Base-by-base conservation (phyloP, 2,113 vertebrate genomes). In the Odontophorus gujanensis region DNA sequence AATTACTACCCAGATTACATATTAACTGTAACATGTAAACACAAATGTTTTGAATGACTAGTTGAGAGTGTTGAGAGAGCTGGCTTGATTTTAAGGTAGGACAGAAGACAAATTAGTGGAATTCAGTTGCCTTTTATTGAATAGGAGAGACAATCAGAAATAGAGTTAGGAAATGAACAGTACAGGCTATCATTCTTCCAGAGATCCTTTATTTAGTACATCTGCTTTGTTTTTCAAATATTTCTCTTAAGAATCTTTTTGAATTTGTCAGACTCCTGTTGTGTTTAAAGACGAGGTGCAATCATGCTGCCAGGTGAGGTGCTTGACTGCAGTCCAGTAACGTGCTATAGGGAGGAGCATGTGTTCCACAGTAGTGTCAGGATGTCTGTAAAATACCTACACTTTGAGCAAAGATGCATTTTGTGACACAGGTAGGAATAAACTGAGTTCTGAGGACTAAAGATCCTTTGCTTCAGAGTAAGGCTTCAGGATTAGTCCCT, bases 101-200 rank as follows among this genome's bases (percentile, higher is more conserved):
- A 43, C 38, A 48, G 32, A 66, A 95, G 69, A 89, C 63, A 90
- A 87, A 65, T 50, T 47, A 67, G 77, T 73, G 53, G 43, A 93
- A 89, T 89, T 55, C 14, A 42, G 0, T 74, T 85, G 36, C 22
- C 13, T 88, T 91, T 91, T 86, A 14, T 43, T 81, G 73, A 76
- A 90, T 10, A 7, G 13, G 6, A 63, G 28, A 21, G 21, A 26
- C n/a, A 21, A 79, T 93, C 51, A 74, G 75, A 42, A 85, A 63
- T 89, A 74, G 11, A 59, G 59, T 82, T 79, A 51, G 40, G 48
- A 74, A 94, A 85, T 30, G 25, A 90, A 11, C 25, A 40, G 71
- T n/a, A 48, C 42, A 67, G 47, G 48, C 28, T 69, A 0, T 68
- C 3, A 6, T 61, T 86, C 21, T 73, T 26, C 17, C 13, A 58